Base-by-base conservation (phyloP, 2,888 invertebrate genomes). In the Sericinus montela region DNA sequence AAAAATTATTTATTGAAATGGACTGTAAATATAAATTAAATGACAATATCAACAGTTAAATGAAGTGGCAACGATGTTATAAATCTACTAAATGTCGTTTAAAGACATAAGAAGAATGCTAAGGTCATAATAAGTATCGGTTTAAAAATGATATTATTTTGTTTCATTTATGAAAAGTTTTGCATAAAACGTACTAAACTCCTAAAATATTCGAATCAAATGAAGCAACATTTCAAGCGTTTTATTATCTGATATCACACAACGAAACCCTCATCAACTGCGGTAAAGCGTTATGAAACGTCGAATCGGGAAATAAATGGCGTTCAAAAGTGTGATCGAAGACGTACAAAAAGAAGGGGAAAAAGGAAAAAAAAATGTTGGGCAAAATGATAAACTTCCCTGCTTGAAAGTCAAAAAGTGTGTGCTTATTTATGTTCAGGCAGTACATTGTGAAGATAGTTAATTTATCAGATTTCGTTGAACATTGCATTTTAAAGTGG, bases 321-420 rank as follows among this genome's bases (percentile, higher is more conserved):
- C 75, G 73, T 80, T 84, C 76, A 81, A 83, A 86, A 81, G 84
- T 83, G 85, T 84, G 83, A 86, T 84, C 75, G 77, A 79, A 86
- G 84, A 83, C 81, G 83, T 80, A 81, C 78, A 81, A 80, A 82
- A 80, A 74, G 69, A 68, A 73, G 71, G 65, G 69, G 66, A 73
- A 66, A 72, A 67, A 64, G 69, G 69, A 75, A 78, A 83, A 70
- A 75, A 78, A 83, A 83, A 84, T 75, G 65, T 71, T 67, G 65
- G 69, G 73, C 73, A 72, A 84, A 85, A 86, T 86, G 84, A 87
- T 87, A 84, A 84, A 87, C 83, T 78, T 35, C 73, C 78, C 73
- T 69, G 59, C 71, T 75, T 72, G 73, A 75, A n/a, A 67, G 72
- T 80, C 77, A 85, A 84, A 82, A 85, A 86, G 77, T 81, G 75